Evolutionary conservation across 2,888 invertebrate species (phyloP), one percentile per base, ranked within the genome.

Genomic region (Phalera bucephala): DNA sequence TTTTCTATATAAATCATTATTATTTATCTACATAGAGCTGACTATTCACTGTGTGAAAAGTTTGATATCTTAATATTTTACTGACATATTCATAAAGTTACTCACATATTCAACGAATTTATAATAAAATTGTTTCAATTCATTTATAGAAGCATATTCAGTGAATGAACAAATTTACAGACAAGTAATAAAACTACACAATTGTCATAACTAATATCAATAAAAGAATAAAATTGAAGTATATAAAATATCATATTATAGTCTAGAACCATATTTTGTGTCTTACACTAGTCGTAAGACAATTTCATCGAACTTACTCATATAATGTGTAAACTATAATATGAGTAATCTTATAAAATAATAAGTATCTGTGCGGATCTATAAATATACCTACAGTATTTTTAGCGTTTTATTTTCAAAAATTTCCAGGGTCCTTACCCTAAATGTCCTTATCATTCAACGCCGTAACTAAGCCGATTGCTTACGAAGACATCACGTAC

Each of bases 1-100:
- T 45, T 38, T 52, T 52, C 39, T 53, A 48, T 44, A 53, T 56
- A 52, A 56, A 40, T 37, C 40, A 42, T 44, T 33, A 52, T 55
- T 52, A 40, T 55, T 55, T 55, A 49, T 52, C 40, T 36, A 30
- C 33, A 33, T 31, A 40, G 40, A 47, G 41, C 36, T 51, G 45
- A 56, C 44, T 52, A 44, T 37, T 50, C 36, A 45, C 36, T 43
- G 39, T 44, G 39, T 49, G 37, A 55, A 51, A 45, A 42, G 41
- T 42, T 51, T 10, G 36, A 6, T 11, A 34, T 23, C 19, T 40
- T 21, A 29, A 42, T 45, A 17, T 34, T 45, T 55, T 56, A 53
- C 51, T 46, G 35, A 33, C 14, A 25, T 33, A 41, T 43, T 47
- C 41, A 40, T 36, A 25, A 19, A 19, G 26, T 40, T 55, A 45